These are phyloP conservation scores for Corvus cornix DNA, from an alignment of 2,113 vertebrate genomes.

Conservation along the genomic window DNA sequence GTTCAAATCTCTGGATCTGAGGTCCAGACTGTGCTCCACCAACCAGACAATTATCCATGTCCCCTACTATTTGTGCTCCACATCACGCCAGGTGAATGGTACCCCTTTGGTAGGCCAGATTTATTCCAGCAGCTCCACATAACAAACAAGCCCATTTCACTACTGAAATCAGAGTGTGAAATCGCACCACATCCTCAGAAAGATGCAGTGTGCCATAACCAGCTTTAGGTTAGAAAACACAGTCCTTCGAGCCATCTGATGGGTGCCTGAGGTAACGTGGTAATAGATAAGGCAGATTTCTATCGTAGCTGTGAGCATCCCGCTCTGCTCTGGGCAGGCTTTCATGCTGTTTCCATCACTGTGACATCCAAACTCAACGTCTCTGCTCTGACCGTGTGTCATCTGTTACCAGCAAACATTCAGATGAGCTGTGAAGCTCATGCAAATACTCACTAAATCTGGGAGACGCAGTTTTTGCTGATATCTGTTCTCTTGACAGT, in stretches of 20 bases:
- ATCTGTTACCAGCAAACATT: neutral
- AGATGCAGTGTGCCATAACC: neutral
- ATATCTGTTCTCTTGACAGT: neutral
- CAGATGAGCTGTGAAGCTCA: neutral
- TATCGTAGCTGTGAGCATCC: neutral
- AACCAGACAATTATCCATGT: neutral
- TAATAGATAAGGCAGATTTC: neutral
- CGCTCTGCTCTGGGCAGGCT: neutral
- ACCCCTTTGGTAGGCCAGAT: neutral
- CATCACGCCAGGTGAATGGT: rapidly evolving
- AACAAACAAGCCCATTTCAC: neutral
- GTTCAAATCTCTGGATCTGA: neutral
- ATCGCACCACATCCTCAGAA: rapidly evolving
- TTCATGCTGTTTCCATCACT: neutral
- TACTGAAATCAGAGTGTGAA: neutral
- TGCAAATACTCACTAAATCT: neutral
- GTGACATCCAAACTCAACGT: neutral
- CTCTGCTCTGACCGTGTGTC: neutral
- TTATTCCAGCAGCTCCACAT: neutral
- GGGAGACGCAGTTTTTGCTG: neutral
- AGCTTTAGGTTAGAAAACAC: neutral
- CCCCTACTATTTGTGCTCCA: neutral
- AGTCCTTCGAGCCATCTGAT: neutral
- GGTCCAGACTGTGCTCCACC: neutral
- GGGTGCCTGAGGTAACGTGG: neutral